These are phyloP conservation scores for Clanis bilineata DNA, from an alignment of 2,888 invertebrate genomes.

Conservation along the genomic window DNA sequence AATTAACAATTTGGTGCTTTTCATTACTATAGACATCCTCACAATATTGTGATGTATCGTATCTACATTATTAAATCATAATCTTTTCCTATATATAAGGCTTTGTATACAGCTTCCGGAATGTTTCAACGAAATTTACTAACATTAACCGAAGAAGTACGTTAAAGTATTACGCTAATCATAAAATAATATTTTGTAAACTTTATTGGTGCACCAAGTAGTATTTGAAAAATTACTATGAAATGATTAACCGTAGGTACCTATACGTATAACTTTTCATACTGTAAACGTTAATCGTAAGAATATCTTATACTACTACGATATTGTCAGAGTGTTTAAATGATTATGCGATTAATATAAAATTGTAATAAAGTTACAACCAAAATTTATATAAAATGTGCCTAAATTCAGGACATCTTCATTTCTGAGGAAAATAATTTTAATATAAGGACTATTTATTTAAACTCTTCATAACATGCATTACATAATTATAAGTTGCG, in stretches of 20 bases:
- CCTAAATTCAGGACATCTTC: too few species aligned
- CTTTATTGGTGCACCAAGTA: conserved; percentile 60
- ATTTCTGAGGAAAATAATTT: conserved; percentile 51
- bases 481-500: conserved; percentile 61
- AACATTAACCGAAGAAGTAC: conserved; percentile 58
- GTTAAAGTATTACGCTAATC: conserved; percentile 25
- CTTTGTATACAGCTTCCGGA: conserved; percentile 82
- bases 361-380: too few species aligned
- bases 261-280: too few species aligned
- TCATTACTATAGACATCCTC: conserved; percentile 53
- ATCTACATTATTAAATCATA: conserved; percentile 40
- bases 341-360: too few species aligned
- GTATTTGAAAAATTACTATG: conserved; percentile 22
- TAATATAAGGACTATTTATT: conserved; percentile 67
- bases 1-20: conserved; percentile 74
- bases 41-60: conserved; percentile 63
- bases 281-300: too few species aligned
- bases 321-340: conserved; percentile 14
- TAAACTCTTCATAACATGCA: conserved; percentile 43
- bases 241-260: too few species aligned
- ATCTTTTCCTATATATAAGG: conserved; percentile 64
- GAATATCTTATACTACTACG: too few species aligned
- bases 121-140: conserved; percentile 79
- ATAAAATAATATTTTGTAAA: too few species aligned
- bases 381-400: too few species aligned